Percentiles rank a stretch among this genome's conserved stretches.
Evolutionary conservation across 2,888 invertebrate genomes (phyloP).

Genomic region (Carabus problematicus): DNA sequence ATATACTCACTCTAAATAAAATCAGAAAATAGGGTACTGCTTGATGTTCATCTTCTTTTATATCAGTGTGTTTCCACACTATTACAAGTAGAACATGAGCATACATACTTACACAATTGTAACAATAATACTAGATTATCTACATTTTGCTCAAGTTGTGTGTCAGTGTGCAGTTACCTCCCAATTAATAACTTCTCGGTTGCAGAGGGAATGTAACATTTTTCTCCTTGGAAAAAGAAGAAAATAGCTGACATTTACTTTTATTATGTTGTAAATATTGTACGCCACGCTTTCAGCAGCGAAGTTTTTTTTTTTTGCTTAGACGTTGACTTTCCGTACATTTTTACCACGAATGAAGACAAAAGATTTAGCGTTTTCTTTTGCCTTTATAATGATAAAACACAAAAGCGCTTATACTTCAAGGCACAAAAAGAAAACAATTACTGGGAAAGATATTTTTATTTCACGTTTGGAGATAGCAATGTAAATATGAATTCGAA

Average conservation of each 20-base stretch:
- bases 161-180: background rate
- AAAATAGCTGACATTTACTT: slow-evolving; percentile 27
- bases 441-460: slow-evolving; percentile 24
- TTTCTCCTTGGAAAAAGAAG: slow-evolving; percentile 10
- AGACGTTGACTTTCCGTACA: slow-evolving; percentile 12
- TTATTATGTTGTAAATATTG: slow-evolving; percentile 39
- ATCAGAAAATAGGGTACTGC: no score
- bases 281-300: slow-evolving; percentile 13
- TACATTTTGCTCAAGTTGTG: no score
- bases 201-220: background rate
- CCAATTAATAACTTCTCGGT: slow-evolving; percentile 29
- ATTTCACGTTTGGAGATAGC: no score
- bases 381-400: slow-evolving; percentile 27
- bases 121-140: no score
- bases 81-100: no score
- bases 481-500: no score
- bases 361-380: slow-evolving; percentile 28
- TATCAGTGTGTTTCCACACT: no score
- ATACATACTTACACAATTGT: no score
- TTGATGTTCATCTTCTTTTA: no score
- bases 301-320: slow-evolving; percentile 19
- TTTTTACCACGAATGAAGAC: slow-evolving; percentile 23
- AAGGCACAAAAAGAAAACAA: slow-evolving; percentile 22
- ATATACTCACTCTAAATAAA: no score
- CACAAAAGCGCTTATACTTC: slow-evolving; percentile 27